phyloP scores from a whole-genome alignment of 2,888 invertebrate genomes.

The Xanthia togata region DNA sequence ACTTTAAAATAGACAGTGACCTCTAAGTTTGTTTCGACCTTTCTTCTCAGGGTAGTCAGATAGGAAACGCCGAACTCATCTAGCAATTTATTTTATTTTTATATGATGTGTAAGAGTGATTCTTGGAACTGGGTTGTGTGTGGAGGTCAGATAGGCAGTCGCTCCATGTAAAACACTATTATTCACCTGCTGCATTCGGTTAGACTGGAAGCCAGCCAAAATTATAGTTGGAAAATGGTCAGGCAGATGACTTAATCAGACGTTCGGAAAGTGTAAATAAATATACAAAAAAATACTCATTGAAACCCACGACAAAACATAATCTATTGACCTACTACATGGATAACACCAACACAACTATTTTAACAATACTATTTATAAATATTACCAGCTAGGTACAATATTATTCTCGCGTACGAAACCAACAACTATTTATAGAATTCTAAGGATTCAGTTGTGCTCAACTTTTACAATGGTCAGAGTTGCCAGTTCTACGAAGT shows the following conservation, averaged over 20 bases:
- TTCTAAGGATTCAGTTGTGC: background rate
- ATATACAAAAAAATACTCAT: background rate
- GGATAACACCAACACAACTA: background rate
- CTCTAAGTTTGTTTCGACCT: too few species aligned
- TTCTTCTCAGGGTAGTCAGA: too few species aligned
- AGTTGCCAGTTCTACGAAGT: background rate
- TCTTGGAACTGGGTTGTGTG: too few species aligned
- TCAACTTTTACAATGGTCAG: background rate
- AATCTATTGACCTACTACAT: background rate
- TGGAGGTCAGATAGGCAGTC: background rate
- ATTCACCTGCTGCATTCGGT: background rate
- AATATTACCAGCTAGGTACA: background rate
- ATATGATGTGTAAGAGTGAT: too few species aligned
- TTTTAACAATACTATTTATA: slow-evolving; percentile 14
- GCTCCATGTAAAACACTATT: background rate
- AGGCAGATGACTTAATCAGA: background rate
- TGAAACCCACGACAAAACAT: slow-evolving; percentile 4
- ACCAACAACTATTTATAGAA: slow-evolving; percentile 34
- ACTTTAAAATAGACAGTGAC: too few species aligned
- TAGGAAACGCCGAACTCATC: too few species aligned
- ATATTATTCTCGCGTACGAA: slow-evolving; percentile 16
- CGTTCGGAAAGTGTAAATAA: background rate
- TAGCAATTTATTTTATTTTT: too few species aligned
- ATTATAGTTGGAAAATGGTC: background rate
- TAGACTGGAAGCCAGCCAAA: background rate